These are phyloP conservation scores for Tympanuchus pallidicinctus DNA, from an alignment of 2,113 vertebrate genomes.

Conservation along the genomic window DNA sequence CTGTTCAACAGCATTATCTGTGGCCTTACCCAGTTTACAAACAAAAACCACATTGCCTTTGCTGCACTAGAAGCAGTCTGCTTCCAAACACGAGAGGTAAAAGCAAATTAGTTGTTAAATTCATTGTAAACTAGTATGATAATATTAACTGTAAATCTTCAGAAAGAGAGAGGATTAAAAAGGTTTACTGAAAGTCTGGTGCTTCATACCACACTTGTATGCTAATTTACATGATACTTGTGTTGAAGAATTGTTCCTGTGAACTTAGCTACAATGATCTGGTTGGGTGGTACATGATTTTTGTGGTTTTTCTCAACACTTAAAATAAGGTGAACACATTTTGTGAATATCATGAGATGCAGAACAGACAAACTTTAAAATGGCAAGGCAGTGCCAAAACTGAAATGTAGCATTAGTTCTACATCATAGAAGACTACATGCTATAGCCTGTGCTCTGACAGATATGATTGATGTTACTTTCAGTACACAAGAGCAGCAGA, in stretches of 20 bases:
- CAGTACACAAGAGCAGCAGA: background rate
- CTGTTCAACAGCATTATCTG: constrained; percentile 91
- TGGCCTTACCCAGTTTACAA: constrained; percentile 98
- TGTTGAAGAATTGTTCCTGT: background rate
- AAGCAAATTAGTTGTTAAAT: background rate
- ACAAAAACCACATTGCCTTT: constrained; percentile 95
- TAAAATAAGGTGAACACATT: background rate
- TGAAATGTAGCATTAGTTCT: background rate
- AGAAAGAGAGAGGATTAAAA: background rate
- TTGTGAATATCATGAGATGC: background rate
- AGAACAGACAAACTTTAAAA: background rate
- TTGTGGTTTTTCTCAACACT: background rate
- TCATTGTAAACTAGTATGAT: background rate
- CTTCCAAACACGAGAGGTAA: constrained; percentile 98
- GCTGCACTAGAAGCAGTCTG: constrained; percentile 98
- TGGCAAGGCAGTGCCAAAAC: background rate
- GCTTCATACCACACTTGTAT: background rate
- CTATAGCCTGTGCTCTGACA: background rate
- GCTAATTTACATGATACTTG: background rate
- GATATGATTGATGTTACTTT: background rate
- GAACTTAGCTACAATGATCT: background rate
- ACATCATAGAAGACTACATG: background rate
- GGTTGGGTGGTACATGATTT: background rate
- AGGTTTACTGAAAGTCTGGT: background rate
- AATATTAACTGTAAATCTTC: background rate